Percentiles rank a stretch among this genome's conserved stretches.
These are phyloP conservation scores for Novumbra hubbsi DNA, from an alignment of 2,797 vertebrate species.

Conservation along the genomic window DNA sequence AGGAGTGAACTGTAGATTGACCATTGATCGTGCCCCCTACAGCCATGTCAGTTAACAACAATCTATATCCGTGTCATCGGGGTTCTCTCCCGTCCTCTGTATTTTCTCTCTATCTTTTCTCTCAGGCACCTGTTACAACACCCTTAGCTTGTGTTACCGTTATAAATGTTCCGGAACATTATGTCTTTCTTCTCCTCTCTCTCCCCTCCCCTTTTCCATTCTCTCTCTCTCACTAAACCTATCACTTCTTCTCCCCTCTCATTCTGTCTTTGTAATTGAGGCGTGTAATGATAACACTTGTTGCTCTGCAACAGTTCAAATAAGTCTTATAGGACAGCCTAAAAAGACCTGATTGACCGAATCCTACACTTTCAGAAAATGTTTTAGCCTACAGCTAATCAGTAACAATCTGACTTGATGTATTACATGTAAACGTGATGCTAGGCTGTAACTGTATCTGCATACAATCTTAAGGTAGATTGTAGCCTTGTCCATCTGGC, in stretches of 20 bases:
- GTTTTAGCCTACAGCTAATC: no score
- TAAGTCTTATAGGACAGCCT: background rate
- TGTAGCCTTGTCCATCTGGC: no score
- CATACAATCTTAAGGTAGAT: no score
- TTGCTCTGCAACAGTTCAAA: background rate
- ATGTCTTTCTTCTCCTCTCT: background rate
- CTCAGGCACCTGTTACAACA: conserved; percentile 6
- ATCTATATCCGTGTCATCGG: background rate
- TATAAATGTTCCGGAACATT: conserved; percentile 15
- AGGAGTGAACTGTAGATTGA: background rate
- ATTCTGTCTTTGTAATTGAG: background rate
- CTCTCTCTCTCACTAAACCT: background rate
- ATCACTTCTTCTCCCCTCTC: background rate
- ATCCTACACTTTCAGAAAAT: no score
- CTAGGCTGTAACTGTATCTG: no score
- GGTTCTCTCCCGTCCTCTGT: background rate
- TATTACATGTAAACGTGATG: no score
- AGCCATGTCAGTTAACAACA: background rate
- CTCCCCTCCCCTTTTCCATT: background rate
- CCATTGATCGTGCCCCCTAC: background rate
- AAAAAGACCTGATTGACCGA: no score
- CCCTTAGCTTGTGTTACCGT: conserved; percentile 19
- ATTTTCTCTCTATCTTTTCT: background rate
- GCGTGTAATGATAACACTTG: background rate
- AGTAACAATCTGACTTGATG: no score